These are phyloP conservation scores for Eumerus sabulonum DNA, from an alignment of 2,888 invertebrate species.

Conservation along the genomic window DNA sequence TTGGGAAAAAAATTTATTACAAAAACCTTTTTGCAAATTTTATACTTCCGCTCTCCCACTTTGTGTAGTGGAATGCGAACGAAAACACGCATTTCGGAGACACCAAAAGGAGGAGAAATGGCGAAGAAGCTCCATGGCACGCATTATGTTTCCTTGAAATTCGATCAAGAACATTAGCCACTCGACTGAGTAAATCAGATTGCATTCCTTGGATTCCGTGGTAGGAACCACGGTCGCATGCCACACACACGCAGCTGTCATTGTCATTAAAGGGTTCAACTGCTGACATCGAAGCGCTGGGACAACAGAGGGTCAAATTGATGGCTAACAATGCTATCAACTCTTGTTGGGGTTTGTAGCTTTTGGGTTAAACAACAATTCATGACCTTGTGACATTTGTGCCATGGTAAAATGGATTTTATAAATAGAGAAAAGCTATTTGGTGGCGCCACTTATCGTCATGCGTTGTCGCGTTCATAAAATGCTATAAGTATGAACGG, in stretches of 20 bases:
- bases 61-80: too few relatives aligned
- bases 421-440: slow-evolving; percentile 27
- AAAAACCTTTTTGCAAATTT: background rate
- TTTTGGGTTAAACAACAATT: slow-evolving; percentile 34
- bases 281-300: background rate
- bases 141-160: slow-evolving; percentile 35
- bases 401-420: slow-evolving; percentile 21
- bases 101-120: background rate
- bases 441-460: slow-evolving; percentile 45
- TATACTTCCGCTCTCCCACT: slow-evolving; percentile 15
- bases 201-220: slow-evolving; percentile 25
- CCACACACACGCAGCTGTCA: slow-evolving; percentile 17
- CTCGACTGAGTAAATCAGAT: slow-evolving; percentile 3
- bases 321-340: too few relatives aligned
- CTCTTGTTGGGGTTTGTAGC: slow-evolving; percentile 9
- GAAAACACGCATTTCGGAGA: too few relatives aligned
- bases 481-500: slow-evolving; percentile 5
- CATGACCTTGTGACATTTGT: slow-evolving; percentile 42
- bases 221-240: background rate
- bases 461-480: slow-evolving; percentile 33
- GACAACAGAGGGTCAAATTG: too few relatives aligned
- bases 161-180: slow-evolving; percentile 5
- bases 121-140: too few relatives aligned
- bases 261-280: slow-evolving; percentile 19
- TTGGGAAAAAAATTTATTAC: too few relatives aligned